These are phyloP conservation scores for Hafferia zeledoni DNA, from an alignment of 2,797 vertebrate genomes.

Conservation along the genomic window DNA sequence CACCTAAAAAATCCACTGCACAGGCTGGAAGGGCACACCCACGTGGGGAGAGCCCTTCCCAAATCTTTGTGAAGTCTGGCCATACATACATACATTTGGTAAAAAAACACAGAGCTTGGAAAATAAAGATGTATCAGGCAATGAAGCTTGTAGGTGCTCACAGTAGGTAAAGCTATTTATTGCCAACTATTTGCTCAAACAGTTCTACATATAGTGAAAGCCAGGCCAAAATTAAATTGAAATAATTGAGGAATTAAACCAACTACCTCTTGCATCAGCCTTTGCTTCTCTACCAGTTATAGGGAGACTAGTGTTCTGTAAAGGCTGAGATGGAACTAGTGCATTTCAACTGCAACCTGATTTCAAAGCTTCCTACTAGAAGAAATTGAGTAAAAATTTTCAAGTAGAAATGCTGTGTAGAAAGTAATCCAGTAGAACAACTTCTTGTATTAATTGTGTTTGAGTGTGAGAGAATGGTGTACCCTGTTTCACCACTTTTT, in stretches of 20 bases:
- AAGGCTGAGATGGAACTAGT: neutral
- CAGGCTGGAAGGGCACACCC: too few species aligned
- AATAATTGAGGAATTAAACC: neutral
- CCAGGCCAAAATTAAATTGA: neutral
- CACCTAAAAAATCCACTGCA: too few species aligned
- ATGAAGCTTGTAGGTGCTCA: neutral
- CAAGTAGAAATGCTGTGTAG: neutral
- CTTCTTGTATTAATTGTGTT: neutral
- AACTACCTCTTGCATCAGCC: neutral
- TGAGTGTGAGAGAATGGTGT: neutral
- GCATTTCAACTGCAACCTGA: neutral
- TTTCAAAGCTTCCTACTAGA: neutral
- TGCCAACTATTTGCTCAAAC: neutral
- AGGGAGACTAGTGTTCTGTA: neutral
- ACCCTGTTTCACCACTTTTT: neutral
- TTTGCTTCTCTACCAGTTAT: neutral
- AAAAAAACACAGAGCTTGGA: neutral
- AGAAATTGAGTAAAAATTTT: neutral
- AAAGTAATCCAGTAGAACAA: neutral
- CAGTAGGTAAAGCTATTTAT: neutral
- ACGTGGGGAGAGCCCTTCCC: too few species aligned
- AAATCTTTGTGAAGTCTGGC: too few species aligned
- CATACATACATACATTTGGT: too few species aligned
- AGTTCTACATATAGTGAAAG: neutral
- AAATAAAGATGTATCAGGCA: neutral